Percentiles rank a stretch among this genome's conserved stretches.
Evolutionary conservation across 2,113 vertebrate species (phyloP).

Genomic region (Zosterops pallidus): DNA sequence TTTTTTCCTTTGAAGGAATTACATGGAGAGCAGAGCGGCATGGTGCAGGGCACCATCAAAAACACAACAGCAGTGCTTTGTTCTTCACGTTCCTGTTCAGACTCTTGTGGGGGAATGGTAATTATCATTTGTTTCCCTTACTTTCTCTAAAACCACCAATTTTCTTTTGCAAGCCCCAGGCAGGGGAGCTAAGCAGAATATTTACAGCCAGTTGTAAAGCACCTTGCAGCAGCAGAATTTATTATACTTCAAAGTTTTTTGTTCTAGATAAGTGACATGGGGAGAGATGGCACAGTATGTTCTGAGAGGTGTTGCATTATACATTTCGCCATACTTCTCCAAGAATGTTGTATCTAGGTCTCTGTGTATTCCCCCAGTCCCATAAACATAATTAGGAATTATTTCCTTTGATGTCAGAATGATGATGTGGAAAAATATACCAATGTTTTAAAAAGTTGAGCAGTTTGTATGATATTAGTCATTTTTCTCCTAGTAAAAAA

Average conservation of each 20-base stretch:
- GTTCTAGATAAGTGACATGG: background rate
- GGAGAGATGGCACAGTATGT: background rate
- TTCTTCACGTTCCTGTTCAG: background rate
- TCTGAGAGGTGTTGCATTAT: background rate
- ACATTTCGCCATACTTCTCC: background rate
- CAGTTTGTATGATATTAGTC: background rate
- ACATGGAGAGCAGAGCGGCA: background rate
- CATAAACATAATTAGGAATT: background rate
- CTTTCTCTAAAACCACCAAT: background rate
- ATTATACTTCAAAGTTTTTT: conserved; percentile 2
- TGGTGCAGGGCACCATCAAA: background rate
- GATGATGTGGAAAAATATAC: background rate
- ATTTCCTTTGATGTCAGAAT: background rate
- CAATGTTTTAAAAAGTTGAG: background rate
- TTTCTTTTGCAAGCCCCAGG: background rate
- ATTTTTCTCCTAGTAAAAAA: background rate
- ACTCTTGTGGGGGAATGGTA: background rate
- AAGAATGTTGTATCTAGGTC: background rate
- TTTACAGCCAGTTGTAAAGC: background rate
- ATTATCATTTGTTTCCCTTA: background rate
- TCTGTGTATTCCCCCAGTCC: background rate
- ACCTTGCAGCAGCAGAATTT: background rate
- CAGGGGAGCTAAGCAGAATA: background rate
- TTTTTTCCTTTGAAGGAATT: background rate
- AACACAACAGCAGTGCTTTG: background rate